These are phyloP conservation scores for Torymus texanus DNA, from an alignment of 2,888 invertebrate genomes.

Conservation along the genomic window DNA sequence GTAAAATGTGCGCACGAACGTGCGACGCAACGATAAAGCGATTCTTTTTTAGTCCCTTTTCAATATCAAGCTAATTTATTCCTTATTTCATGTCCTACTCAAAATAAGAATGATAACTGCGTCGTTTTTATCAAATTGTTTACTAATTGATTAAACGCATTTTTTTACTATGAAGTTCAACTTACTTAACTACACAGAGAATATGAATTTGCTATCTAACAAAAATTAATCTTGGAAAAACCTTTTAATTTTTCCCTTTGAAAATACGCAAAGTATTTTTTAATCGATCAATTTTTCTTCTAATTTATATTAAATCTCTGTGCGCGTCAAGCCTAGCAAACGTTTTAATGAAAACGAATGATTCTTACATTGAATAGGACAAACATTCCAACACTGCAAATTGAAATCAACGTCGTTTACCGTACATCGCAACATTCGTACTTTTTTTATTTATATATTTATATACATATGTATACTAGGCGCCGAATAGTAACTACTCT, in stretches of 20 bases:
- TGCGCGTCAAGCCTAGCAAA: slow-evolving; percentile 4
- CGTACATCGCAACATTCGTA: slow-evolving; percentile 25
- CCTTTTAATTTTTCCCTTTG: no score
- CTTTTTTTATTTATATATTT: slow-evolving; percentile 28
- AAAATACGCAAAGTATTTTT: no score
- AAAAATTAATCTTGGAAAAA: no score
- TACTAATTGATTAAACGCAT: no score
- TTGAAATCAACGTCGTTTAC: not conserved
- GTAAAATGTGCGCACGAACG: slow-evolving; percentile 31
- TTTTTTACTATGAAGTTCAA: no score
- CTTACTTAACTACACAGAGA: no score
- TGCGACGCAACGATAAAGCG: slow-evolving; percentile 24
- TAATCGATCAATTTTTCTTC: not conserved
- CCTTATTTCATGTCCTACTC: no score
- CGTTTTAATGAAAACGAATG: slow-evolving; percentile 20
- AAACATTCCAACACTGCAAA: no score
- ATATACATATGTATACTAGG: slow-evolving; percentile 32
- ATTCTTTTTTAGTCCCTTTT: not conserved
- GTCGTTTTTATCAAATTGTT: no score
- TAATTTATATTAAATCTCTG: not conserved
- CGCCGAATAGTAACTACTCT: slow-evolving; percentile 45
- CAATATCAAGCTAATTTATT: no score
- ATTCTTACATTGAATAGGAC: slow-evolving; percentile 2
- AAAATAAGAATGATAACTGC: no score
- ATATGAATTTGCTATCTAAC: no score